A percentile compares a stretch with the other conserved stretches of the same genome.
phyloP scores from a whole-genome alignment of 2,113 vertebrate species.

The Anoura caudifer region DNA sequence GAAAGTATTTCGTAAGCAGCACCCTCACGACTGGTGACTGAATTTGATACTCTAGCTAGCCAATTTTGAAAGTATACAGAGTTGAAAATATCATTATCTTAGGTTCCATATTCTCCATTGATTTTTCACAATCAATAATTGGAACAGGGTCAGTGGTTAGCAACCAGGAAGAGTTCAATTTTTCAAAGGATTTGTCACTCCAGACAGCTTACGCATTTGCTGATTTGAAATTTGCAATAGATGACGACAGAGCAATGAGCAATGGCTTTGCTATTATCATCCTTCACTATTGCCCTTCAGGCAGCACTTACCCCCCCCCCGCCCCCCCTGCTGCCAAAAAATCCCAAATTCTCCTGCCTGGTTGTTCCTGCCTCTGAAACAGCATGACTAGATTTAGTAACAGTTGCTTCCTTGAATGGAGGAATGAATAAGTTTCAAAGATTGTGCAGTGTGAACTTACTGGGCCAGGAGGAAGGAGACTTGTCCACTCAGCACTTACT shows the following conservation, averaged over 20 bases:
- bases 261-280: conserved; percentile 54
- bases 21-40: background rate
- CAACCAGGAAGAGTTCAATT: conserved; percentile 72
- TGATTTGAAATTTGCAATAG: conserved; percentile 62
- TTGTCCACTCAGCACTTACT: background rate
- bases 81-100: conserved; percentile 64
- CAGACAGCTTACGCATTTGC: conserved; percentile 69
- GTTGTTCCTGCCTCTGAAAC: background rate
- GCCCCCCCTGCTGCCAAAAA: background rate
- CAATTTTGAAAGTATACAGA: conserved; percentile 50
- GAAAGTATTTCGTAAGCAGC: background rate
- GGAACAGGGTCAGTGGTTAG: conserved; percentile 69
- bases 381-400: background rate
- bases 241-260: conserved; percentile 68
- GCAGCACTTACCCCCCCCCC: conserved; percentile 3
- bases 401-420: background rate
- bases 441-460: background rate
- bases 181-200: conserved; percentile 76
- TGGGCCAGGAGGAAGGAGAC: background rate
- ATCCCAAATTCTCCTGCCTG: background rate
- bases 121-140: conserved; percentile 76
- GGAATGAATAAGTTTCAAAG: background rate
- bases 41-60: conserved; percentile 23
- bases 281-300: conserved; percentile 55
- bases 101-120: conserved; percentile 65